A percentile compares a stretch with the other conserved stretches of the same genome.
Conservation (phyloP, 2,113 vertebrate genomes). For the Hemibagrus wyckioides region DNA sequence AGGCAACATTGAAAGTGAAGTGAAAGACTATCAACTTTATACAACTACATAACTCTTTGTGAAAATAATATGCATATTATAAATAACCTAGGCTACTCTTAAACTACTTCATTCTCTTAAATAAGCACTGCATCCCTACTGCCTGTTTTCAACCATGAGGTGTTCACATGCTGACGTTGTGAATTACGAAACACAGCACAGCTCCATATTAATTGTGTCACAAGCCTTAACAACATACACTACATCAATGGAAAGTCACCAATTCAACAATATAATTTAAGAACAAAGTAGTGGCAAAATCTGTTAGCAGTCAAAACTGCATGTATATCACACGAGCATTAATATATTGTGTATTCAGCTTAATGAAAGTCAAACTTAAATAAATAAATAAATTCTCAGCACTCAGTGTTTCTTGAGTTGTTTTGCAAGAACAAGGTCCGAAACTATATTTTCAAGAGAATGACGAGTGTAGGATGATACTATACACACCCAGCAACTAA, state of each 20-base stretch:
- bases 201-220: not conserved
- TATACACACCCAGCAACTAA: not conserved
- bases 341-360: not conserved
- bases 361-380: not conserved
- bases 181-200: not conserved
- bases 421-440: not conserved
- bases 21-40: not conserved
- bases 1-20: not conserved
- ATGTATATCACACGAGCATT: not conserved
- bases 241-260: not conserved
- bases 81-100: not conserved
- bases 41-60: not conserved
- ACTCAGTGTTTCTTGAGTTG: not conserved
- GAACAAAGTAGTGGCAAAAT: not conserved
- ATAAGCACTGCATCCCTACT: not conserved
- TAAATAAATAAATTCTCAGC: not conserved
- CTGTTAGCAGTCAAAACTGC: not conserved
- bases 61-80: not conserved
- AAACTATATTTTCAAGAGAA: not conserved
- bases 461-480: not conserved
- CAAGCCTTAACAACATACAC: not conserved
- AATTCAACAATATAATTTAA: not conserved
- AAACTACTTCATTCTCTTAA: not conserved
- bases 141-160: not conserved
- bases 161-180: not conserved